Percentiles rank a stretch among this genome's conserved stretches.
Evolutionary conservation across 2,113 vertebrate genomes (phyloP).

Genomic region (Albula goreensis): DNA sequence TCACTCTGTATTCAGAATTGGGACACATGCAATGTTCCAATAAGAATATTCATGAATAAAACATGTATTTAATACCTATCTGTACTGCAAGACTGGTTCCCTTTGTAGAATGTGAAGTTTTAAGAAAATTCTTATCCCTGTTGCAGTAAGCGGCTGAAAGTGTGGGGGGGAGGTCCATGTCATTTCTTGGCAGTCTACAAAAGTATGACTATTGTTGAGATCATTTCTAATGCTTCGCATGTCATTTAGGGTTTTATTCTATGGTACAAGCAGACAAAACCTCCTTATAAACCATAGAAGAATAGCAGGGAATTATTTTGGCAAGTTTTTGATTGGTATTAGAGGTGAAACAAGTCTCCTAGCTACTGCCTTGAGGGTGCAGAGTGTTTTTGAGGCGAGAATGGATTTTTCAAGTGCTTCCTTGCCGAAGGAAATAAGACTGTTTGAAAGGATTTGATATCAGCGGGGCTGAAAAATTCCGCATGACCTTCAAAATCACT

Average conservation of each 20-base stretch:
- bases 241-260: background rate
- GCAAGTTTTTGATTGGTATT: background rate
- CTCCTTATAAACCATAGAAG: background rate
- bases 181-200: background rate
- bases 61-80: conserved; percentile 14
- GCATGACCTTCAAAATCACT: background rate
- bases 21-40: background rate
- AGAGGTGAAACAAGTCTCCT: conserved; percentile 2
- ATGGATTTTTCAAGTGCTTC: background rate
- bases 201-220: background rate
- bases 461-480: background rate
- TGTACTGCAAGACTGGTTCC: background rate
- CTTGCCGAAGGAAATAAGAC: background rate
- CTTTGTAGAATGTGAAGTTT: conserved; percentile 3
- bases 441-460: background rate
- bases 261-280: background rate
- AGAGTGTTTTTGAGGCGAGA: background rate
- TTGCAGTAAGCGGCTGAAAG: background rate
- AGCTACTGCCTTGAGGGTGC: background rate
- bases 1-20: conserved; percentile 14
- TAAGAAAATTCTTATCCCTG: background rate
- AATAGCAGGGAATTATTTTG: background rate
- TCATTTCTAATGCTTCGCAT: background rate
- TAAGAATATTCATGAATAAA: conserved; percentile 23
- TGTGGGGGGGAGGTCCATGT: background rate